Conservation (phyloP, 2,797 vertebrate species). For the Stomatorhinus walkeri region DNA sequence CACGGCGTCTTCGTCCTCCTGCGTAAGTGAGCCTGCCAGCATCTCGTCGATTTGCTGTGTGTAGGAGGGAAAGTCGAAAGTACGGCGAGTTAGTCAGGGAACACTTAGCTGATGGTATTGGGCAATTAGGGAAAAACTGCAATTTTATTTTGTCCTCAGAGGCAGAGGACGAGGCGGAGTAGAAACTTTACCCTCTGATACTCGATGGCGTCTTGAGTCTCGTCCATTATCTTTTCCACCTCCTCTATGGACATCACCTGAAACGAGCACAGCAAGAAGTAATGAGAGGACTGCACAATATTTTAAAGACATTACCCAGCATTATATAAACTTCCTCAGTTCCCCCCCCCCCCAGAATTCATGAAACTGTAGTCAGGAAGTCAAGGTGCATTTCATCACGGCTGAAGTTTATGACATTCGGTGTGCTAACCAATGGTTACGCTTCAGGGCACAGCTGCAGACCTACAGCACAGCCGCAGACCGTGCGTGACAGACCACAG, state of each 20-base stretch:
- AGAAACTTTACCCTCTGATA: constrained; percentile 76
- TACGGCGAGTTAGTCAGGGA: neutral
- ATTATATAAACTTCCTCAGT: neutral
- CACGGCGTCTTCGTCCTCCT: constrained; percentile 84
- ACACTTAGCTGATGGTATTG: neutral
- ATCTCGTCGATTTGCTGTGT: constrained; percentile 87
- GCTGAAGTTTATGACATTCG: neutral
- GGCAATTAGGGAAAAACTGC: neutral
- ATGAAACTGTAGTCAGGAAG: neutral
- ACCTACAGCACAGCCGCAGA: neutral
- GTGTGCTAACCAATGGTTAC: neutral
- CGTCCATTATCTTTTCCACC: constrained; percentile 85
- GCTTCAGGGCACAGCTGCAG: neutral
- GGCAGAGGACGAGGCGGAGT: no score
- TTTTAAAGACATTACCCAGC: neutral
- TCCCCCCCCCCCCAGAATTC: neutral
- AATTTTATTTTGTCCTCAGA: neutral
- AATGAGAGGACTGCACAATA: neutral
- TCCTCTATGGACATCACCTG: constrained; percentile 92
- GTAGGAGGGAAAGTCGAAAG: neutral
- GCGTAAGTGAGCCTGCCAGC: constrained; percentile 73
- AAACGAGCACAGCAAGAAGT: neutral
- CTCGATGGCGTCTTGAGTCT: constrained; percentile 84
- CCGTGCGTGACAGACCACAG: neutral
- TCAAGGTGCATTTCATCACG: neutral